Conservation (phyloP, 2,797 vertebrate species). For the Erithacus rubecula region DNA sequence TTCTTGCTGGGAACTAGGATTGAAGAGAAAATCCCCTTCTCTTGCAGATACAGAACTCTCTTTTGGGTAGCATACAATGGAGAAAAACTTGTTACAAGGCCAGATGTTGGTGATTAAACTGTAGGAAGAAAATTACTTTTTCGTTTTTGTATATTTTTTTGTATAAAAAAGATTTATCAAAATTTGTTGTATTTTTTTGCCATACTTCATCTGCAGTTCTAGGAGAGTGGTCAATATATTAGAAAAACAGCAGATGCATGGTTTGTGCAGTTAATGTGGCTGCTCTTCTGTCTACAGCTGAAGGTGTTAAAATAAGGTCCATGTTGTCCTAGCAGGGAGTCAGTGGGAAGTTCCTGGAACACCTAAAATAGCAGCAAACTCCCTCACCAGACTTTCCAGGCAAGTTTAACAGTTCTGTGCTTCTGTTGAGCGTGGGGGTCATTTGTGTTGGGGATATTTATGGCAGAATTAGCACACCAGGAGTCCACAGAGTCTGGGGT, state of each 20-base stretch:
- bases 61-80: not conserved
- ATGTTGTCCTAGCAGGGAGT: not conserved
- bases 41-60: not conserved
- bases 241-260: not conserved
- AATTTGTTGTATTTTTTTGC: not conserved
- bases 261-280: not conserved
- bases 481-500: not conserved
- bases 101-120: not conserved
- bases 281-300: not conserved
- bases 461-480: not conserved
- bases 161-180: not conserved
- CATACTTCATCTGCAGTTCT: not conserved
- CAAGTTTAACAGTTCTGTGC: not conserved
- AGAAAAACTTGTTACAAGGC: not conserved
- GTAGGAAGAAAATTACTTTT: not conserved
- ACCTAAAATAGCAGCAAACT: not conserved
- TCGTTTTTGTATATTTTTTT: not conserved
- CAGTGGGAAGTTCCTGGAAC: not conserved
- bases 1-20: constrained; percentile 27
- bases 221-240: not conserved
- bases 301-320: not conserved
- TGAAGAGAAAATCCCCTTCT: constrained; percentile 2
- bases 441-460: not conserved
- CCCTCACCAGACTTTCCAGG: not conserved
- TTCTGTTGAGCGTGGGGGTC: not conserved